Evolutionary conservation across 2,797 vertebrate genomes (phyloP), one percentile per base, ranked within the genome.

Genomic region (Syngnathus rostellatus): DNA sequence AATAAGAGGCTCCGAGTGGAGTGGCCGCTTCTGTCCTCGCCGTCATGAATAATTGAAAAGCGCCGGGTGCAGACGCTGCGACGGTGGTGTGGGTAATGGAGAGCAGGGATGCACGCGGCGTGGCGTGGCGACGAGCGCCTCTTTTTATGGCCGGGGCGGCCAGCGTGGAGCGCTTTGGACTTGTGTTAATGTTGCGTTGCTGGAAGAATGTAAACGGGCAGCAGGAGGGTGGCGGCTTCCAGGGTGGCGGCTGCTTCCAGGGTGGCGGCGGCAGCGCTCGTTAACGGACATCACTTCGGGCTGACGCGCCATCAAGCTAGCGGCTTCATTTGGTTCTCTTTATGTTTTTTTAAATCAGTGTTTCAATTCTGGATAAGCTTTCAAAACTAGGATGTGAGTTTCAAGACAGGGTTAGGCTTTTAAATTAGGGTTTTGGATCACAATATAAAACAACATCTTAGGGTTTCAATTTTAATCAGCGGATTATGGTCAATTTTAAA

Each of bases 11-110:
- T 81, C 67, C 76, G 75, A 83, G 77, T 72, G 83, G 77, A 82
- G 81, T 58, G 81, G 79, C 72, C 77, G 81, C 83, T 77, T 80
- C 82, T 83, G 83, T 81, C 85, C 81, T 85, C 79, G 78, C 81
- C 58, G 71, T 70, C 75, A 87, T 89, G 86, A 89, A 90, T 90
- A 88, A 89, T 90, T 90, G 79, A 90, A 78, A 76, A 83, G 83
- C 78, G 81, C 87, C 78, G 85, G 84, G 84, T 79, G 84, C 85
- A 50, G 78, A 68, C 79, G 81, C 81, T 85, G 79, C 75, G 80
- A 86, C 72, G 40, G 83, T 83, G 84, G 76, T 74, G 81, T 79
- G 81, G 83, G 83, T 88, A 85, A 89, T 87, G 80, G 85, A 77
- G 78, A 84, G 79, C 75, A 81, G 80, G 83, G 80, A 85, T 83